Percentiles rank a stretch among this genome's conserved stretches.
phyloP scores from a whole-genome alignment of 2,888 invertebrate species.

The Drosophila paramelanica region DNA sequence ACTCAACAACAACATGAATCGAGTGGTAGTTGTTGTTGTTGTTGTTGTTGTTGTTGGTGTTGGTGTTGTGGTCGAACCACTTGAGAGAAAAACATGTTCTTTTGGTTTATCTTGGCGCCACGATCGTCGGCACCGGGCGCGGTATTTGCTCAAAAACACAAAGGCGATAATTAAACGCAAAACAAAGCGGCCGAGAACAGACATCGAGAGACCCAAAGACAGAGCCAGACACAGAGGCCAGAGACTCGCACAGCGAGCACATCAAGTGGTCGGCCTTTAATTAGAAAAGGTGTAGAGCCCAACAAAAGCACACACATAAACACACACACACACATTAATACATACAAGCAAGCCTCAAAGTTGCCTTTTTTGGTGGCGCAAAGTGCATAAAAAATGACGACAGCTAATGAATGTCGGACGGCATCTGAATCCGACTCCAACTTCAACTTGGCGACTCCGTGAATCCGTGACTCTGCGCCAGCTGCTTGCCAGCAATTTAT shows the following conservation, averaged over 20 bases:
- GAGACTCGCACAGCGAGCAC: conserved; percentile 26
- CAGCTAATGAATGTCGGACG: conserved; percentile 58
- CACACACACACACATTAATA: background rate
- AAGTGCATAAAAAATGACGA: conserved; percentile 51
- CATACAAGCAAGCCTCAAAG: conserved; percentile 10
- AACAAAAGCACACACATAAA: conserved; percentile 25
- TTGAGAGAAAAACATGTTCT: conserved; percentile 76
- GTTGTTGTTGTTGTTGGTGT: conserved; percentile 39
- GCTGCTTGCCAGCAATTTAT: conserved; percentile 63
- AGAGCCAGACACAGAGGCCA: conserved; percentile 2
- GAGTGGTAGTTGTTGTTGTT: conserved; percentile 28
- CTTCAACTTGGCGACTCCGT: conserved; percentile 8
- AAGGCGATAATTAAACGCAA: conserved; percentile 77
- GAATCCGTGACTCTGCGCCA: conserved; percentile 21
- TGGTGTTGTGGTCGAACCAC: conserved; percentile 63
- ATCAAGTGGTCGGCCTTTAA: conserved; percentile 70
- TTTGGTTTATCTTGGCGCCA: conserved; percentile 78
- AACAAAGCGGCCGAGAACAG: conserved; percentile 71
- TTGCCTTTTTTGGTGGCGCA: conserved; percentile 34
- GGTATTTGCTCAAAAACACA: conserved; percentile 72
- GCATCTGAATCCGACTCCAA: conserved; percentile 17
- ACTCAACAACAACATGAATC: conserved; percentile 68
- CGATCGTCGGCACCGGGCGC: conserved; percentile 69
- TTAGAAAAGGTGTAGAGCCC: conserved; percentile 69
- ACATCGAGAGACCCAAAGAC: conserved; percentile 20